Conservation (phyloP, 2,888 invertebrate genomes). For the Chrysolina oricalcia region DNA sequence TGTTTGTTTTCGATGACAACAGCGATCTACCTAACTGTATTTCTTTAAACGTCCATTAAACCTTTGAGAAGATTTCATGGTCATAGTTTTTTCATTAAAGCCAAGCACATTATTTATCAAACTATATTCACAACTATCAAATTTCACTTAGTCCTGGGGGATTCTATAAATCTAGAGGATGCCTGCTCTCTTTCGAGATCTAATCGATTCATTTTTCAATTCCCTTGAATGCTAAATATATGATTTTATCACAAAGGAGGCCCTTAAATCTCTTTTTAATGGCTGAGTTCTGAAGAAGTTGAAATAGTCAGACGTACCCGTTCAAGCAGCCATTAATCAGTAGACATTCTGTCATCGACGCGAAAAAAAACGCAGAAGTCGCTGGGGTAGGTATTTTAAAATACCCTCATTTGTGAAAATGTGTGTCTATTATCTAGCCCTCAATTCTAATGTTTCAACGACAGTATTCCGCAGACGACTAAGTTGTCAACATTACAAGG, state of each 20-base stretch:
- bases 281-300: not conserved
- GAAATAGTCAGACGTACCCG: not conserved
- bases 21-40: too few species aligned
- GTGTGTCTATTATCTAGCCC: slow-evolving; percentile 24
- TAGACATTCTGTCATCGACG: slow-evolving; percentile 6
- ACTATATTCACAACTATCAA: too few species aligned
- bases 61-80: too few species aligned
- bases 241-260: not conserved
- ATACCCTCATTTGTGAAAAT: slow-evolving; percentile 10
- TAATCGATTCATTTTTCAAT: not conserved
- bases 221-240: not conserved
- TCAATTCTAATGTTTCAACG: slow-evolving; percentile 47
- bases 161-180: not conserved
- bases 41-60: too few species aligned
- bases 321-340: slow-evolving; percentile 2
- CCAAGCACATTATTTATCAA: too few species aligned
- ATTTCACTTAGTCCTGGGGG: too few species aligned
- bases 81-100: too few species aligned
- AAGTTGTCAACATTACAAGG: slow-evolving; percentile 44
- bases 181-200: not conserved
- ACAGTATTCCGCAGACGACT: slow-evolving; percentile 40
- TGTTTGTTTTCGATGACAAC: too few species aligned
- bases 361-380: slow-evolving; percentile 5
- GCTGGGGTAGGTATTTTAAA: slow-evolving; percentile 8
- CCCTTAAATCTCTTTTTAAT: not conserved